phyloP scores from a whole-genome alignment of 2,888 invertebrate species.

The Catonia carolina region DNA sequence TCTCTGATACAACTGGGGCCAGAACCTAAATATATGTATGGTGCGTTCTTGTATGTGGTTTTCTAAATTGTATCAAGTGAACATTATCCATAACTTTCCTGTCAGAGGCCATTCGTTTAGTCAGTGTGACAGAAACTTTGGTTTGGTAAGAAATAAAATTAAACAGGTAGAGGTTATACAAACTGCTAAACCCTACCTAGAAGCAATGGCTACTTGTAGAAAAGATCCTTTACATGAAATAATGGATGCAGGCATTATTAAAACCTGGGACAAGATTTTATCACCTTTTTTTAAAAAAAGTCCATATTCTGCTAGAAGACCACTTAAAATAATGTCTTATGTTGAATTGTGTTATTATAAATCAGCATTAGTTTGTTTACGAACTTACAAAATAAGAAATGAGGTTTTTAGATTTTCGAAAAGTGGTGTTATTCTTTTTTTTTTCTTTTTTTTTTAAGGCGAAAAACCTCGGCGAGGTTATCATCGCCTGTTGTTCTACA shows the following conservation, averaged over 20 bases:
- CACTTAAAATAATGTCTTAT: too few relatives aligned
- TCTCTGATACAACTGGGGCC: too few relatives aligned
- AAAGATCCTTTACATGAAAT: not conserved
- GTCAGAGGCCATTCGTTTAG: conserved; percentile 7
- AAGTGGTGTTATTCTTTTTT: too few relatives aligned
- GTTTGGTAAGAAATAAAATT: not conserved
- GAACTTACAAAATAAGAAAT: too few relatives aligned
- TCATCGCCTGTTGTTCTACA: too few relatives aligned
- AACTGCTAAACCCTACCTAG: conserved; percentile 5
- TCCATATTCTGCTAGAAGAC: not conserved
- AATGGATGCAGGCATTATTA: not conserved
- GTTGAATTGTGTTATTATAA: too few relatives aligned
- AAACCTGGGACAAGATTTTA: not conserved
- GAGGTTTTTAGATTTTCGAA: too few relatives aligned
- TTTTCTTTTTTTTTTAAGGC: too few relatives aligned
- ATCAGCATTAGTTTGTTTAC: too few relatives aligned
- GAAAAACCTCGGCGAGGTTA: too few relatives aligned
- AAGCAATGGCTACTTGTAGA: not conserved
- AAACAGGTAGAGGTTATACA: conserved; percentile 8
- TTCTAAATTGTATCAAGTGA: not conserved
- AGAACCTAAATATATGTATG: too few relatives aligned
- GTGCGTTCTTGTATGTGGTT: not conserved
- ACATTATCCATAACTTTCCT: conserved; percentile 4
- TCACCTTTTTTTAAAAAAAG: not conserved
- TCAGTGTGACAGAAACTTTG: conserved; percentile 13